Conservation (phyloP, 2,888 invertebrate genomes). For the Hymenopus coronatus region DNA sequence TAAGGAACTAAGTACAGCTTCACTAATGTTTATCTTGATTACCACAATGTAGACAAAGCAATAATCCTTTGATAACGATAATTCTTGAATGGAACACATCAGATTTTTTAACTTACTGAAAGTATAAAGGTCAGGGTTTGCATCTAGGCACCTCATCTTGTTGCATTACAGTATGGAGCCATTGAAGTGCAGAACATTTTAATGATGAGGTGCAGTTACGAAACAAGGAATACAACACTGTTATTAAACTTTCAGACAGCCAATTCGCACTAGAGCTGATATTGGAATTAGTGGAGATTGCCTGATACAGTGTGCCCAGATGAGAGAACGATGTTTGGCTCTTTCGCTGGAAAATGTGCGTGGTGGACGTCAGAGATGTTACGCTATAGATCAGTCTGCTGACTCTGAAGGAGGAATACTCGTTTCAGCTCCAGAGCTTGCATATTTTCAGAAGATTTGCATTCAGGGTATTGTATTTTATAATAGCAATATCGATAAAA, state of each 20-base stretch:
- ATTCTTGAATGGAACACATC: too few species aligned
- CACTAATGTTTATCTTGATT: too few species aligned
- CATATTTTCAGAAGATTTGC: slow-evolving; percentile 50
- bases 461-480: slow-evolving; percentile 41
- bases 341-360: slow-evolving; percentile 44
- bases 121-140: too few species aligned
- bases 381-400: slow-evolving; percentile 45
- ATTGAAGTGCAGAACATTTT: too few species aligned
- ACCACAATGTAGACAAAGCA: too few species aligned
- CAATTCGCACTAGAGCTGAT: slow-evolving; percentile 41
- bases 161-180: too few species aligned
- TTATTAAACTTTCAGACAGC: slow-evolving; percentile 38
- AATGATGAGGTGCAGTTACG: not conserved
- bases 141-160: too few species aligned
- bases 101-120: too few species aligned
- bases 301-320: slow-evolving; percentile 43
- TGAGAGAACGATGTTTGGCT: slow-evolving; percentile 43
- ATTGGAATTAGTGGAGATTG: slow-evolving; percentile 45
- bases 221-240: not conserved
- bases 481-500: not conserved
- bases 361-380: slow-evolving; percentile 45
- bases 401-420: slow-evolving; percentile 43
- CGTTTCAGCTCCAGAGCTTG: slow-evolving; percentile 44
- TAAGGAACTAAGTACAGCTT: too few species aligned
- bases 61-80: too few species aligned